Evolutionary conservation across 2,888 invertebrate species (phyloP).

Genomic region (Philopedon plagiatum): DNA sequence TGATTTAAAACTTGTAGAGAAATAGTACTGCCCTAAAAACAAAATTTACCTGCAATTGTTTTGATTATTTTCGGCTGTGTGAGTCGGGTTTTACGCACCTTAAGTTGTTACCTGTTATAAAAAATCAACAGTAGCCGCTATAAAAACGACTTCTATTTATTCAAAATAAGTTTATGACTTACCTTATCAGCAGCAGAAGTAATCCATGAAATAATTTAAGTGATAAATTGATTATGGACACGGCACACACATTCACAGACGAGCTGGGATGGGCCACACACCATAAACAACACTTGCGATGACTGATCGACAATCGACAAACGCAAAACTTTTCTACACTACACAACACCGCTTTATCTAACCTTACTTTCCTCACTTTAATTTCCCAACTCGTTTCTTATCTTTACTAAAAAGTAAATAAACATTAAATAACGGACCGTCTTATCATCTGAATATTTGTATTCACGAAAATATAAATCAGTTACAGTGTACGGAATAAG

Average conservation of each 20-base stretch:
- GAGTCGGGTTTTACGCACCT: slow-evolving; percentile 38
- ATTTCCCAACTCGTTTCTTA: not conserved
- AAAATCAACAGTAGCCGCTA: slow-evolving; percentile 34
- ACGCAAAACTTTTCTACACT: slow-evolving; percentile 47
- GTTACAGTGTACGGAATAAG: not conserved
- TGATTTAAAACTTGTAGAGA: not conserved
- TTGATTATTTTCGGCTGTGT: slow-evolving; percentile 46
- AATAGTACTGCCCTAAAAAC: not conserved
- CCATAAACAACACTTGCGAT: slow-evolving; percentile 65
- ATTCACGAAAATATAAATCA: not conserved
- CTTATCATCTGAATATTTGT: not conserved
- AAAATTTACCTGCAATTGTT: slow-evolving; percentile 32
- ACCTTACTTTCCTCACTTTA: slow-evolving; percentile 25
- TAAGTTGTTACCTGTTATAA: slow-evolving; percentile 35
- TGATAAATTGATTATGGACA: slow-evolving; percentile 63
- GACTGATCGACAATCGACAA: slow-evolving; percentile 52
- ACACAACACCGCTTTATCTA: slow-evolving; percentile 26
- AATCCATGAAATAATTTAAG: slow-evolving; percentile 65
- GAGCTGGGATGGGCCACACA: slow-evolving; percentile 70
- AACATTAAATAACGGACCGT: not conserved
- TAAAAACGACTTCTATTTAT: slow-evolving; percentile 22
- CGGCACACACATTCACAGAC: slow-evolving; percentile 69
- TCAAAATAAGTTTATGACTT: slow-evolving; percentile 46
- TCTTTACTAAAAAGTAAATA: not conserved
- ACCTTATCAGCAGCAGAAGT: slow-evolving; percentile 66